Evolutionary conservation across 2,797 vertebrate genomes (phyloP).

Genomic region (Schizopygopsis malacanthus): DNA sequence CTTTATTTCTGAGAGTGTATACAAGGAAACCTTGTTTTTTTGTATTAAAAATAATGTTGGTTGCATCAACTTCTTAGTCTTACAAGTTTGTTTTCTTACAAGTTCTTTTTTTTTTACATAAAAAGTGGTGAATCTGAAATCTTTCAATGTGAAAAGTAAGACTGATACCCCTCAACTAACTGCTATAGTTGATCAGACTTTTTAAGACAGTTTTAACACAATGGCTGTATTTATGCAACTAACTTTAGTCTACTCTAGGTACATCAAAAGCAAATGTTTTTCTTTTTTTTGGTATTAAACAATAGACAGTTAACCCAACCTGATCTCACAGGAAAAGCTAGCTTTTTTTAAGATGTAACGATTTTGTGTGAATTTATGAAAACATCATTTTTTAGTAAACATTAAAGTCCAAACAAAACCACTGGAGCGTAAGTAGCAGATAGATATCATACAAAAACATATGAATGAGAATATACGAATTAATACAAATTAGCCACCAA

Average conservation of each 20-base stretch:
- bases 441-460: not conserved
- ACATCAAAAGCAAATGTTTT: not conserved
- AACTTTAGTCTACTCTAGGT: not conserved
- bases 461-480: not conserved
- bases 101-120: not conserved
- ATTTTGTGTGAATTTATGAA: not conserved
- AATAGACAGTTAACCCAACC: too few relatives aligned
- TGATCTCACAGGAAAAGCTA: accelerated
- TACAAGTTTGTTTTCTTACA: not conserved
- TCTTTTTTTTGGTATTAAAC: not conserved
- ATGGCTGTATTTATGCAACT: not conserved
- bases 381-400: not conserved
- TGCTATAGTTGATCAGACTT: not conserved
- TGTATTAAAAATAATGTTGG: not conserved
- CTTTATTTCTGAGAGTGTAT: too few relatives aligned
- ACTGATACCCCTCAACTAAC: not conserved
- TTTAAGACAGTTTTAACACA: not conserved
- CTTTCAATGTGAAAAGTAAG: not conserved
- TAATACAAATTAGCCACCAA: not conserved
- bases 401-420: not conserved
- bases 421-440: not conserved
- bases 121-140: not conserved
- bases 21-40: not conserved
- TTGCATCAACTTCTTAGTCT: not conserved
- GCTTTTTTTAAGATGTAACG: not conserved